These are phyloP conservation scores for Pseudochromis fuscus DNA, from an alignment of 2,797 vertebrate species.

Conservation along the genomic window DNA sequence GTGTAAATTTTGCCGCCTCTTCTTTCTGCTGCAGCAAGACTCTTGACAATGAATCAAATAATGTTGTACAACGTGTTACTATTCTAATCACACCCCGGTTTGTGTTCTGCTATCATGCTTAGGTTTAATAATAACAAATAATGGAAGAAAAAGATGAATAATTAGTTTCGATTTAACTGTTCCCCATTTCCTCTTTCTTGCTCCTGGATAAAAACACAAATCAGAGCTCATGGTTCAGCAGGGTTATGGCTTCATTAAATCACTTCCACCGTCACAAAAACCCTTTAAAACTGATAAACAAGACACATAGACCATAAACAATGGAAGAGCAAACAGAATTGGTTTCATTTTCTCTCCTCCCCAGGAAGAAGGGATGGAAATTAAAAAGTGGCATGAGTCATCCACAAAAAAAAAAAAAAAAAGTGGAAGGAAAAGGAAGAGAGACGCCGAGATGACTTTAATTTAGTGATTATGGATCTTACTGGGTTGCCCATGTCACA, in stretches of 20 bases:
- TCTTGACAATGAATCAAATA: background rate
- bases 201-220: slow-evolving; percentile 1
- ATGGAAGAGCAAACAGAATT: slow-evolving; percentile 28
- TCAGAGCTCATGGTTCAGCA: slow-evolving; percentile 31
- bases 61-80: slow-evolving; percentile 22
- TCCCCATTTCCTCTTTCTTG: slow-evolving; percentile 15
- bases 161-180: slow-evolving; percentile 17
- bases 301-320: slow-evolving; percentile 36
- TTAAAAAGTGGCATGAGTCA: slow-evolving; percentile 14
- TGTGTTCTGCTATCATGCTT: background rate
- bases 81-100: slow-evolving; percentile 7
- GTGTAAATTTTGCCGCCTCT: background rate
- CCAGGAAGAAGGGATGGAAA: slow-evolving; percentile 20
- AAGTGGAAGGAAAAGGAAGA: slow-evolving; percentile 5
- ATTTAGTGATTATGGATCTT: slow-evolving; percentile 67
- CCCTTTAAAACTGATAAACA: slow-evolving; percentile 51
- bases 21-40: background rate
- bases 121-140: slow-evolving; percentile 17
- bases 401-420: no score
- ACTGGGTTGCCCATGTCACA: slow-evolving; percentile 39
- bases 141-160: background rate
- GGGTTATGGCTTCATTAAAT: slow-evolving; percentile 51
- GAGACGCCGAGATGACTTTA: slow-evolving; percentile 43
- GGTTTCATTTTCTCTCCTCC: slow-evolving; percentile 24
- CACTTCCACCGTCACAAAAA: slow-evolving; percentile 27